phyloP scores from a whole-genome alignment of 2,797 vertebrate species.

The Micrastur ruficollis region DNA sequence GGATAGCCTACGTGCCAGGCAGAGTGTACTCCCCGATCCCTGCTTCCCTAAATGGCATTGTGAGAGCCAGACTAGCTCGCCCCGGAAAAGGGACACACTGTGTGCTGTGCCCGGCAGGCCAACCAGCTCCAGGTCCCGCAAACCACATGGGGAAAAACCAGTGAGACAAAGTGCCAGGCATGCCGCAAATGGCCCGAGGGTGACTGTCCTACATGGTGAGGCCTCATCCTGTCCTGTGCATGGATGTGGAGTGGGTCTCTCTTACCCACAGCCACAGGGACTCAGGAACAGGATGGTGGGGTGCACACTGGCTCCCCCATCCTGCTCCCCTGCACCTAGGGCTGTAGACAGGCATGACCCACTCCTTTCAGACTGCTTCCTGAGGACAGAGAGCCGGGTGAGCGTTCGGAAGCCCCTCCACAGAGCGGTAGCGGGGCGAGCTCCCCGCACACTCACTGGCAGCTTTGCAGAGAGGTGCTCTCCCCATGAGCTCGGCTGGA shows the following conservation, averaged over 20 bases:
- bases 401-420: rapidly evolving
- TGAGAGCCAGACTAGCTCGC: conserved; percentile 1
- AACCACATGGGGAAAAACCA: background rate
- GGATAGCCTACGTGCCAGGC: conserved; percentile 41
- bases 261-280: background rate
- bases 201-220: background rate
- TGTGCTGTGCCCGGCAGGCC: background rate
- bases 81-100: background rate
- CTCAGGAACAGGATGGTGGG: background rate
- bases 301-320: background rate
- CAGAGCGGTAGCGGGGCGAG: rapidly evolving
- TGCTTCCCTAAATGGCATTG: background rate
- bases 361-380: rapidly evolving
- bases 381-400: background rate
- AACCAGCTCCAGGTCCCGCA: background rate
- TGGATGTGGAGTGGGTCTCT: background rate
- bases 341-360: background rate
- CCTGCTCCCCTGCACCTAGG: background rate
- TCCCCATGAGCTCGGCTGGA: rapidly evolving
- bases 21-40: background rate
- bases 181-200: background rate
- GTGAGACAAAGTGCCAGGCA: background rate
- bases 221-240: background rate
- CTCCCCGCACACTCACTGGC: rapidly evolving
- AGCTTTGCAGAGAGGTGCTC: background rate